These are phyloP conservation scores for Epizoanthus ramosus DNA, from an alignment of 92 coral and sea anemone species.

Conservation along the genomic window DNA sequence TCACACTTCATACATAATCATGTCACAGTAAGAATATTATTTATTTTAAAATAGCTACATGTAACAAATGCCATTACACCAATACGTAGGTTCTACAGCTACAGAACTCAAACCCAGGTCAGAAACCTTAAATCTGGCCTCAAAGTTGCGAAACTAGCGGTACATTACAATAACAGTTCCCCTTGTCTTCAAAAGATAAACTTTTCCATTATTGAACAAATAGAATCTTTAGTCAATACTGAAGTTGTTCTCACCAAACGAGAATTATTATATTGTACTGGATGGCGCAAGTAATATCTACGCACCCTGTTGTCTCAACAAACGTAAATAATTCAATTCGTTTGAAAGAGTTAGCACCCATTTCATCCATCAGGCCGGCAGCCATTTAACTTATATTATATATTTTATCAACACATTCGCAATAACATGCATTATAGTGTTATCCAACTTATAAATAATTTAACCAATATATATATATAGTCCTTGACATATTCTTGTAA, in stretches of 20 bases:
- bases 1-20: background rate
- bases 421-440: no score
- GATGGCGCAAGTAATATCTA: slow-evolving; percentile 6
- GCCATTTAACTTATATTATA: no score
- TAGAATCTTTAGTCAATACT: slow-evolving; percentile 14
- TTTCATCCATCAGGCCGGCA: background rate
- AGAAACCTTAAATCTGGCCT: slow-evolving; percentile 12
- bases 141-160: background rate
- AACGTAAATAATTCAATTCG: background rate
- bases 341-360: background rate
- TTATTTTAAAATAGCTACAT: slow-evolving; percentile 12
- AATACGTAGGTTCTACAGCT: background rate
- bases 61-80: background rate
- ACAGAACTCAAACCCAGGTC: background rate
- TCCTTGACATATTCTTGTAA: background rate
- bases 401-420: no score
- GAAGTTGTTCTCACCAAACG: slow-evolving; percentile 15
- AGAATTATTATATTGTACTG: slow-evolving; percentile 18
- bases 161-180: slow-evolving; percentile 15
- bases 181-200: background rate
- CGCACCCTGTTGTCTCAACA: slow-evolving; percentile 20
- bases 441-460: no score
- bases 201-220: slow-evolving; percentile 15
- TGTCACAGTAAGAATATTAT: background rate
- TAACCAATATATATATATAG: no score